A percentile compares a stretch with the other conserved stretches of the same genome.
phyloP scores from a whole-genome alignment of 2,888 invertebrate genomes.

The Chalcosyrphus nemorum region DNA sequence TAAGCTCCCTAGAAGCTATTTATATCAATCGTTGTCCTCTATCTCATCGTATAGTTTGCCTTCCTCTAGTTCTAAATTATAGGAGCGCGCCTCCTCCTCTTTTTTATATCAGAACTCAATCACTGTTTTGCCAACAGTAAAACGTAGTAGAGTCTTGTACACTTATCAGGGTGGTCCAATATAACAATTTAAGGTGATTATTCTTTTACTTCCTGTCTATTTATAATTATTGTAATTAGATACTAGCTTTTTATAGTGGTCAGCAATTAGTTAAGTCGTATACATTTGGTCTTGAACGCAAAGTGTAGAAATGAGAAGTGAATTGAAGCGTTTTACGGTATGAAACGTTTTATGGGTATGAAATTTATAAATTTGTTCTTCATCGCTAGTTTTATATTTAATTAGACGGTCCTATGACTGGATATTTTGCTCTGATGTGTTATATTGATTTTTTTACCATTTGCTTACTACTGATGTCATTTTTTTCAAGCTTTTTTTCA shows the following conservation, averaged over 20 bases:
- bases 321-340: too few relatives aligned
- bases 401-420: too few relatives aligned
- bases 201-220: background rate
- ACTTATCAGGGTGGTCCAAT: background rate
- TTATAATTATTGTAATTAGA: conserved; percentile 1
- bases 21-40: conserved; percentile 12
- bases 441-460: background rate
- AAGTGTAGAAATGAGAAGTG: too few relatives aligned
- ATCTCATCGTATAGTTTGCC: background rate
- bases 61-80: conserved; percentile 9
- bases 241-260: background rate
- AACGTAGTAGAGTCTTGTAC: background rate
- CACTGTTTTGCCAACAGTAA: conserved; percentile 5
- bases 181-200: background rate
- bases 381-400: too few relatives aligned
- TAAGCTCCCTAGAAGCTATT: conserved; percentile 1
- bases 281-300: background rate
- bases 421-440: background rate
- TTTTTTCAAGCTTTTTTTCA: background rate
- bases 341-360: too few relatives aligned
- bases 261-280: background rate
- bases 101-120: conserved; percentile 13
- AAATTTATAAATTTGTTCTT: too few relatives aligned
- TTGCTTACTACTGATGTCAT: background rate
- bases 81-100: background rate